Conservation (phyloP, 2,113 vertebrate species). For the Calonectris borealis region DNA sequence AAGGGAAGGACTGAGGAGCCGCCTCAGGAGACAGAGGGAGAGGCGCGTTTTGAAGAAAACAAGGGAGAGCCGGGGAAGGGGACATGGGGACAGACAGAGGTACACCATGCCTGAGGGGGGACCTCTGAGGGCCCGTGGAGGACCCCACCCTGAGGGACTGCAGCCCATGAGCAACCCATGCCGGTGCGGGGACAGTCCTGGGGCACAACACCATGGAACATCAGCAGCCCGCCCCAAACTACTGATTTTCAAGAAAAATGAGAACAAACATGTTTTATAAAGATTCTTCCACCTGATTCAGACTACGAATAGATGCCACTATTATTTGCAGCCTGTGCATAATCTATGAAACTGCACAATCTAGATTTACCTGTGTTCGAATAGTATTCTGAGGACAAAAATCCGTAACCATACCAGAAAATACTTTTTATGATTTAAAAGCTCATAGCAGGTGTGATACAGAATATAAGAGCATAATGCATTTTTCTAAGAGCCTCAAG, state of each 20-base stretch:
- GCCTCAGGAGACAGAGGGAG: rapidly evolving
- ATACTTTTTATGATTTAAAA: not conserved
- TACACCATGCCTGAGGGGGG: rapidly evolving
- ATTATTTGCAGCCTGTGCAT: not conserved
- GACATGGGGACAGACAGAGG: not conserved
- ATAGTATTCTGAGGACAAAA: not conserved
- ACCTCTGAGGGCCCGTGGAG: not conserved
- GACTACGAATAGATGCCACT: not conserved
- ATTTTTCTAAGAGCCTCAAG: not conserved
- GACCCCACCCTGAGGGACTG: not conserved
- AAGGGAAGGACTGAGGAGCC: not conserved
- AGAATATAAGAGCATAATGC: not conserved
- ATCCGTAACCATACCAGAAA: not conserved
- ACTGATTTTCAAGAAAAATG: not conserved
- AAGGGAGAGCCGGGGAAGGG: not conserved
- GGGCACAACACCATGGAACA: not conserved
- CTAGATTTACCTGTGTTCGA: not conserved
- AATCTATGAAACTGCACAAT: not conserved
- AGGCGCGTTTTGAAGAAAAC: rapidly evolving
- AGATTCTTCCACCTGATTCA: not conserved
- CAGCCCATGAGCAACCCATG: rapidly evolving
- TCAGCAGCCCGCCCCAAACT: not conserved
- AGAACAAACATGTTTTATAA: not conserved
- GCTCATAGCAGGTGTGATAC: not conserved
- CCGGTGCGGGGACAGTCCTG: not conserved